phyloP scores from a whole-genome alignment of 2,888 invertebrate species.

The Amblyjoppa fuscipennis region DNA sequence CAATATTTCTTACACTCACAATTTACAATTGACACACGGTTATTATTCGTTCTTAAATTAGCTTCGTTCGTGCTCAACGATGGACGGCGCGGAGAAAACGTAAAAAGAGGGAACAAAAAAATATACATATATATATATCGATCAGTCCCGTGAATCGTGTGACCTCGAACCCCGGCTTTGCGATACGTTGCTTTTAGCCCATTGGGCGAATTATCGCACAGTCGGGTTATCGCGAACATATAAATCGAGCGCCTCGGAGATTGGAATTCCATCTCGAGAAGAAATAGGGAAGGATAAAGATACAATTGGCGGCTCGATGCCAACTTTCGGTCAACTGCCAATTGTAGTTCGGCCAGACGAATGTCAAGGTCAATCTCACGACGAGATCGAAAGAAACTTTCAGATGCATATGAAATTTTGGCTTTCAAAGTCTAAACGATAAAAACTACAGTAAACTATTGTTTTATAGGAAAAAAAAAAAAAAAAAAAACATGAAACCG shows the following conservation, averaged over 20 bases:
- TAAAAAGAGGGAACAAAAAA: background rate
- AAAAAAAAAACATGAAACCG: constrained; percentile 13
- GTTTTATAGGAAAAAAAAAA: too few species aligned
- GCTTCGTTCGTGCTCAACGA: background rate
- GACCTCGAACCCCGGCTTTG: constrained; percentile 22
- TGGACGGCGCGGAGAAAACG: background rate
- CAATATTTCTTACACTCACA: background rate
- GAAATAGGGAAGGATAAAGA: background rate
- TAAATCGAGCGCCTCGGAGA: background rate
- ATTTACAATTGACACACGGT: background rate
- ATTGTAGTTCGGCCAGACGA: constrained; percentile 12
- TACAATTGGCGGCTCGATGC: constrained; percentile 5
- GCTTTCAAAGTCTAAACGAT: background rate
- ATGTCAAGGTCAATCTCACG: constrained; percentile 26
- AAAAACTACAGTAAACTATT: background rate
- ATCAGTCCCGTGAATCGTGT: constrained; percentile 30
- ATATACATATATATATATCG: background rate
- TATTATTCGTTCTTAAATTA: background rate
- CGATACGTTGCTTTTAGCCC: background rate
- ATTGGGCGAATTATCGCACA: constrained; percentile 3
- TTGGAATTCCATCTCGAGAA: background rate
- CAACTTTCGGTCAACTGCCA: constrained; percentile 30
- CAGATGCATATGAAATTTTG: background rate
- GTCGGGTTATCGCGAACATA: constrained; percentile 15
- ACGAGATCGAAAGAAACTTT: background rate